Evolutionary conservation across 2,797 vertebrate species (phyloP), one percentile per base, ranked within the genome.

Genomic region (Anas flavirostris): DNA sequence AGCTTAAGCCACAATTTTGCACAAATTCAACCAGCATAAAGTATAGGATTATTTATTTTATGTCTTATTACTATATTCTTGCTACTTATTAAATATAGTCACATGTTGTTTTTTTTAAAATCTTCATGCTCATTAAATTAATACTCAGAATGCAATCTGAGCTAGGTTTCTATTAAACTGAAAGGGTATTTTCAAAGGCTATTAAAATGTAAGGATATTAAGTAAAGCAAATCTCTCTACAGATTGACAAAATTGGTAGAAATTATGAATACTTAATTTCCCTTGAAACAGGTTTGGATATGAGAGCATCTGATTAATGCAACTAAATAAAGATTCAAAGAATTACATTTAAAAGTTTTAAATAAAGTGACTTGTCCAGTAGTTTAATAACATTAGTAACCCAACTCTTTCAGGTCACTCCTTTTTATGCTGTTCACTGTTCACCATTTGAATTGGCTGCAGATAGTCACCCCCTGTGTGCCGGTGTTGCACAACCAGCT

Each of bases 321-420:
- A 21, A 29, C 41, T 21, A 53, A 91, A 41, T 19, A 69, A 66
- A 82, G 19, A 29, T 33, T 76, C 59, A 7, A 55, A 16, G 9
- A 1, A 2, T 25, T 12, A 8, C 3, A 1, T 62, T 91, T 18
- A 10, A 41, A 85, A 63, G 39, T 62, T 76, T 3, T 2, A 53
- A 59, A 28, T 25, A 8, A 33, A 46, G 33, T 7, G 21, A 13
- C 10, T 67, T 5, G 2, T 31, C 35, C 48, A 6, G 0, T 2
- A 0, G 8, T 56, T 56, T 44, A 39, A 16, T 3, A 37, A 64
- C 41, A 21, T 63, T 63, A 64, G 31, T 43, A 31, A 64, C 28
- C 18, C 22, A 64, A 43, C 39, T 10, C 37, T 26, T 37, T 35
- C 5, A 28, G 69, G n/a, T 64, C 4, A 4, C 52, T 55, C n/a